Conservation (phyloP, 1,140 invertebrate genomes). For the Spodoptera litura region DNA sequence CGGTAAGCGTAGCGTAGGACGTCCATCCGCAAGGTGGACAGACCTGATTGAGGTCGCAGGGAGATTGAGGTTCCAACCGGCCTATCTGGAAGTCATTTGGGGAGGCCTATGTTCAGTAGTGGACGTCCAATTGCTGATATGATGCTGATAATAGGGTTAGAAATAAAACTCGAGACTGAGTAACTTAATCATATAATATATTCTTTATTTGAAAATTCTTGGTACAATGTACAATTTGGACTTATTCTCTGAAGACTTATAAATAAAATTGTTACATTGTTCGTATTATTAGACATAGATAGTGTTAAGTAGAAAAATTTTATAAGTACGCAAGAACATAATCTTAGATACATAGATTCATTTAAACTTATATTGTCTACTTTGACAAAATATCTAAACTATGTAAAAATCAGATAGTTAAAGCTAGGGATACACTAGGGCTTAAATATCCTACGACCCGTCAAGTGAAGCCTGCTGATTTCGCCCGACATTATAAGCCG, state of each 20-base stretch:
- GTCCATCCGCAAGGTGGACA: no score
- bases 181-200: slow-evolving; percentile 79
- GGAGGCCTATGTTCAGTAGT: no score
- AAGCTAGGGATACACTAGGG: no score
- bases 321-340: slow-evolving; percentile 40
- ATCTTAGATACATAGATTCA: neutral
- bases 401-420: no score
- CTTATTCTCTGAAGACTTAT: slow-evolving; percentile 59
- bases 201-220: slow-evolving; percentile 79
- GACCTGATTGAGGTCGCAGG: no score
- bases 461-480: no score
- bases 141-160: neutral
- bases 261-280: slow-evolving; percentile 52
- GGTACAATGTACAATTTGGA: slow-evolving; percentile 79
- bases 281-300: neutral
- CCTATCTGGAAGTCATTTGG: no score
- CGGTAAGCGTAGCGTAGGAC: no score
- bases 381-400: neutral
- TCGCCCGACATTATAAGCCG: no score
- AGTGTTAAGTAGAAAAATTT: slow-evolving; percentile 16
- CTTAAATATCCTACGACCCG: no score
- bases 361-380: neutral
- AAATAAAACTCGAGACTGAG: slow-evolving; percentile 70
- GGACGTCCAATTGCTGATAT: no score
- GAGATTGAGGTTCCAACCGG: no score